Evolutionary conservation across 2,888 invertebrate species (phyloP).

Genomic region (Trichopria drosophilae): DNA sequence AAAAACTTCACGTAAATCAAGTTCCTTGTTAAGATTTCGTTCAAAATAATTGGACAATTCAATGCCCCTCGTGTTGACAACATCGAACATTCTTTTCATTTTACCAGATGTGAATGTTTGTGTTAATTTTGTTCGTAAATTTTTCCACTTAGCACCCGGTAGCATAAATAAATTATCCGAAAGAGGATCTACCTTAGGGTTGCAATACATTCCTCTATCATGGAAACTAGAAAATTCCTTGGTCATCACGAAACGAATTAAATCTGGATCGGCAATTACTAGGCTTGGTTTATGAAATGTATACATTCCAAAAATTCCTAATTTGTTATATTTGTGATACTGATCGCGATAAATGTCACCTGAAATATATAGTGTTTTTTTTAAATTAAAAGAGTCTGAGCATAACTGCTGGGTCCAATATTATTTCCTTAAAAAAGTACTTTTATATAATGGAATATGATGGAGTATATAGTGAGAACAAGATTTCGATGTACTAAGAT

Average conservation of each 20-base stretch:
- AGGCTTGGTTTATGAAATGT: slow-evolving; percentile 38
- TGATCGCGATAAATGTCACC: slow-evolving; percentile 36
- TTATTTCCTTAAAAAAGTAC: too few relatives aligned
- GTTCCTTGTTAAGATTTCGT: slow-evolving; percentile 1
- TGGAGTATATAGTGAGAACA: too few relatives aligned
- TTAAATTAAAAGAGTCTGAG: too few relatives aligned
- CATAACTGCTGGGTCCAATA: too few relatives aligned
- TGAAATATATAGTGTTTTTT: too few relatives aligned
- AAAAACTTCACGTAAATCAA: slow-evolving; percentile 34
- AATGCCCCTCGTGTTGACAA: slow-evolving; percentile 36
- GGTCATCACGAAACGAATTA: slow-evolving; percentile 41
- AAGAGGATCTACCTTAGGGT: slow-evolving; percentile 42
- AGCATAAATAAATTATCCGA: slow-evolving; percentile 38
- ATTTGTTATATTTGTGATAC: slow-evolving; percentile 37
- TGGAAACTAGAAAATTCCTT: slow-evolving; percentile 47
- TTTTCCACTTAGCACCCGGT: slow-evolving; percentile 44
- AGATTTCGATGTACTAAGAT: too few relatives aligned
- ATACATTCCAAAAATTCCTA: slow-evolving; percentile 39
- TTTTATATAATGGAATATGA: background rate
- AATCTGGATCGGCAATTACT: slow-evolving; percentile 44
- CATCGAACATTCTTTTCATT: slow-evolving; percentile 45
- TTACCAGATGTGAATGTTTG: slow-evolving; percentile 50
- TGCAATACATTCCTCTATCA: slow-evolving; percentile 41
- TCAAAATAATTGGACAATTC: slow-evolving; percentile 31
- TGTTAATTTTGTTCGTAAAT: slow-evolving; percentile 45